Evolutionary conservation across 92 coral and sea anemone genomes (phyloP).

Genomic region (Epizoanthus illoricatus): DNA sequence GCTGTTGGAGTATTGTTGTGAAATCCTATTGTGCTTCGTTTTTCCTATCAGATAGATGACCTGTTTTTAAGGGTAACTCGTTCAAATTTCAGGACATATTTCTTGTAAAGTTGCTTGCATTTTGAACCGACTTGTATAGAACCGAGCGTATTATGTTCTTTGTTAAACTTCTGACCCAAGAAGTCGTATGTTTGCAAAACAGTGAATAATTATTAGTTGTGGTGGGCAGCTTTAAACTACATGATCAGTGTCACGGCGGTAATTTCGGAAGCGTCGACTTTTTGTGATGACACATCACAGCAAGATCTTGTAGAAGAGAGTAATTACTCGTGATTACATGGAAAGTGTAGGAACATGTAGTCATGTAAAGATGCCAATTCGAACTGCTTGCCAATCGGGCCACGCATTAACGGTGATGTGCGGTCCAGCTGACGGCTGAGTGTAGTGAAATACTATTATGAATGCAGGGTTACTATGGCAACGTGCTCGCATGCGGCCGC

Average conservation of each 20-base stretch:
- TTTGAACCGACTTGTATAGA: too few species aligned
- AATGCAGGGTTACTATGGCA: conserved; percentile 1
- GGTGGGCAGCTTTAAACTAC: background rate
- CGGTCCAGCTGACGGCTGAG: background rate
- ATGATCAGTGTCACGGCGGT: background rate
- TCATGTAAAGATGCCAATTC: background rate
- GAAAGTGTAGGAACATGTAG: too few species aligned
- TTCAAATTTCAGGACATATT: too few species aligned
- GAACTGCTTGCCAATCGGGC: background rate
- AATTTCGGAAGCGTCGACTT: background rate
- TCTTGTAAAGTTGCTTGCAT: too few species aligned
- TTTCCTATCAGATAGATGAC: too few species aligned
- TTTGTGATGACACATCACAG: background rate
- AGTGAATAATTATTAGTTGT: background rate
- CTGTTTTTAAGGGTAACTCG: too few species aligned
- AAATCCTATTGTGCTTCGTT: too few species aligned
- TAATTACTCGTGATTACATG: background rate
- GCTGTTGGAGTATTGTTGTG: too few species aligned
- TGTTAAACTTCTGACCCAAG: too few species aligned
- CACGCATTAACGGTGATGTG: background rate
- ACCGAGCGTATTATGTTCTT: too few species aligned
- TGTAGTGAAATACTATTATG: conserved; percentile 14
- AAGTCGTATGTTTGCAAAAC: too few species aligned
- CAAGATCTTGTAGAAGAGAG: too few species aligned
- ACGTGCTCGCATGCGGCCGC: background rate